Base-by-base conservation (phyloP, 2,797 vertebrate species). In the Emys orbicularis region DNA sequence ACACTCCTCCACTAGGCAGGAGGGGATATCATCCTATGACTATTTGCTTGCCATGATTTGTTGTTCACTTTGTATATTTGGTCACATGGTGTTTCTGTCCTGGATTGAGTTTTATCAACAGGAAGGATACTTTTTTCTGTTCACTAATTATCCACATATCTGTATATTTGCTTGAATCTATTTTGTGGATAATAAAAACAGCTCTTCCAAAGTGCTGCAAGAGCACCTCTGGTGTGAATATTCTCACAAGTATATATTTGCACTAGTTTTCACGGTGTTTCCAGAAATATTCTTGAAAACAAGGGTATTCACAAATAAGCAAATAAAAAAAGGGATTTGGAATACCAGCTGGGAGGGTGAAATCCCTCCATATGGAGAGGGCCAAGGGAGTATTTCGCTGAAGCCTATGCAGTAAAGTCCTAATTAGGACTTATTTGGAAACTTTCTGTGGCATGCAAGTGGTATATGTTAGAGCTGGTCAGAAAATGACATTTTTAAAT, bases 401-500 rank as follows among this genome's bases (percentile, higher is more conserved):
- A 84, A 16, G 4, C 59, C 59, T 34, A 65, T 16, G 31, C 11
- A 8, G 12, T 49, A 77, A 87, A 13, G 12, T 87, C n/a, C 79
- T 81, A 53, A 6, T 53, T 34, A 82, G 57, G 12, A 57, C 49
- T 44, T 53, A 12, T 0, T 1, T 12, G 19, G 37, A 44, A 21
- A 74, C 19, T 10, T 74, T 25, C 25, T 52, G 72, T 54, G 23
- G 5, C 53, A 89, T 21, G 31, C n/a, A 15, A 76, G 18, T 16
- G 16, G 1, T 54, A 50, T 44, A 1, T 1, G 52, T n/a, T 0
- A 0, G 25, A 82, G 41, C 41, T 57, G 18, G 47, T 2, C 68
- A 44, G 23, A 41, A 74, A 65, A n/a, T 65, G 31, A 16, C 18
- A 65, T 65, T 65, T 65, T 65, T 9, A 23, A 23, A 56, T 56